phyloP scores from a whole-genome alignment of 92 coral and sea anemone genomes.

The Porites cylindrica region DNA sequence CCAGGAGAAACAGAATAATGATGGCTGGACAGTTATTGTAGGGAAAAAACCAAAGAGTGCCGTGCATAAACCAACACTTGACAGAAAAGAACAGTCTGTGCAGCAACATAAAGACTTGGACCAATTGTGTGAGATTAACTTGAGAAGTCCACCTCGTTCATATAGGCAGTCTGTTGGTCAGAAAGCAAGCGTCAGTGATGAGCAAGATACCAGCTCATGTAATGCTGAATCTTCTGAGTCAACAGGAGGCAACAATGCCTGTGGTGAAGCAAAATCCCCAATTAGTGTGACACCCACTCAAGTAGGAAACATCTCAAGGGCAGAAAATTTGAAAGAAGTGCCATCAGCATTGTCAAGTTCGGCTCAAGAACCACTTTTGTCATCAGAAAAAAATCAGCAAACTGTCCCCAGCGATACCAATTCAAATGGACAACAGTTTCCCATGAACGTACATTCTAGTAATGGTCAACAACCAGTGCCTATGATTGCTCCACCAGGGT shows the following conservation, averaged over 20 bases:
- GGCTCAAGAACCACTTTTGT: neutral
- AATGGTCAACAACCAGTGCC: neutral
- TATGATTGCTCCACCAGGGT: neutral
- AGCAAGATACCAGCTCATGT: neutral
- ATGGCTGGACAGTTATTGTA: slow-evolving; percentile 10
- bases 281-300: neutral
- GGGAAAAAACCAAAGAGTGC: slow-evolving; percentile 16
- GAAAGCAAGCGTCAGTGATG: no score
- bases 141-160: neutral
- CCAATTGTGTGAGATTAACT: neutral
- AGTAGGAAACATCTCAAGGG: neutral
- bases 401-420: neutral
- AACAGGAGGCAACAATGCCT: neutral
- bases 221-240: neutral
- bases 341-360: neutral
- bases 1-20: neutral
- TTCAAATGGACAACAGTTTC: neutral
- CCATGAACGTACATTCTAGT: neutral
- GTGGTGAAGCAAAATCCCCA: neutral
- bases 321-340: neutral
- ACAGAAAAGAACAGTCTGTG: no score
- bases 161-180: neutral
- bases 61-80: neutral
- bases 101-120: neutral
- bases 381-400: neutral